Base-by-base conservation (phyloP, 2,888 invertebrate species). In the Sabellastarte sp. region DNA sequence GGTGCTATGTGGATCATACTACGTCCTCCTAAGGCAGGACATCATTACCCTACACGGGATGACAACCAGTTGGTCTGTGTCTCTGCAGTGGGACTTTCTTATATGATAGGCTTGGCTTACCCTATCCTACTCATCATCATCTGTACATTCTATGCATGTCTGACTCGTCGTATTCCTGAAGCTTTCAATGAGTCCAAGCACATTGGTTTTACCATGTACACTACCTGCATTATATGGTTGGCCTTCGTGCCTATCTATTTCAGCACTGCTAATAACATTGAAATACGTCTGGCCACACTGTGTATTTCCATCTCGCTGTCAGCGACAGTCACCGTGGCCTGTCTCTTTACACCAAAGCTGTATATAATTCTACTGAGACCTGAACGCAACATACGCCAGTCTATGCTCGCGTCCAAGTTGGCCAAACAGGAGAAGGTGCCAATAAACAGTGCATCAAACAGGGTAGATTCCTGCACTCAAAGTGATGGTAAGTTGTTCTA, bases 221-320 rank as follows among this genome's bases (percentile, higher is more conserved):
- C 95, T 76, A 96, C 95, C 1, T 94, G 92, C 66, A 93, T 86
- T 67, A 85, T 84, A 60, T 86, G 82, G 84, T 73, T 84, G 61
- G 85, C 84, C 2, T 85, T 86, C 67, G 84, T 86, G 31, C 84
- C 85, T 50, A 83, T 85, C 80, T 93, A 95, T 85, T 93, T 85
- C 64, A 83, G 80, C 52, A 85, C 84, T 20, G 80, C 81, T 10
- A 75, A 78, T 63, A 80, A 84, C 65, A 82, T 95, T 69, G 92
- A 93, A 15, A 87, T 96, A 66, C 88, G 96, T 67, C 92, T 95
- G 81, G 95, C 93, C 74, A 94, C 94, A 83, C 93, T 96, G 92
- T 93, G 94, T 62, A 93, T 95, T 77, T 94, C 95, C 74, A 95
- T 96, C 81, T 93, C 93, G 68, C 88, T 97, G 72, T 93, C 93